Conservation (phyloP, 1,140 invertebrate species). For the Papilio dardanus region DNA sequence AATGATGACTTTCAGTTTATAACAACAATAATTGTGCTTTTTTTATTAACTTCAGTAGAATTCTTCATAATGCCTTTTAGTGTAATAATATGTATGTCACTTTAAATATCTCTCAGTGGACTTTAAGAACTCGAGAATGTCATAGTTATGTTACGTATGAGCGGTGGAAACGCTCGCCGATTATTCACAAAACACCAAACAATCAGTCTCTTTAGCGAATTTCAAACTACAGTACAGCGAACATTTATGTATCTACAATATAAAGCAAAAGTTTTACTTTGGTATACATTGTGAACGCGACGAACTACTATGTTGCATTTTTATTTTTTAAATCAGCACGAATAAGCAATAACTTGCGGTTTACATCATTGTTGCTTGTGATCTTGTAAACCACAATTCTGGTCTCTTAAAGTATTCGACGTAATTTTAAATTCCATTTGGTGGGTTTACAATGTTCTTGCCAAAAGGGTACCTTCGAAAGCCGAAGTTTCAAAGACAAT, state of each 20-base stretch:
- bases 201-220: slow-evolving; percentile 11
- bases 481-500: background rate
- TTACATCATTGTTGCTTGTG: background rate
- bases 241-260: slow-evolving; percentile 15
- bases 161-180: background rate
- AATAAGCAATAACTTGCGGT: background rate
- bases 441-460: background rate
- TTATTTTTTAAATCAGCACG: slow-evolving; percentile 1
- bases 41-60: background rate
- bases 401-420: background rate
- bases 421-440: background rate
- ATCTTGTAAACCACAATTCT: background rate
- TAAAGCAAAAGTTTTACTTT: slow-evolving; percentile 7
- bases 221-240: background rate
- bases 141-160: slow-evolving; percentile 1
- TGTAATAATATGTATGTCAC: background rate
- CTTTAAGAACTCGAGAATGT: background rate
- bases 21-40: background rate
- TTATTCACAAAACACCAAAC: slow-evolving; percentile 3
- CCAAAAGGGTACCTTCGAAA: background rate
- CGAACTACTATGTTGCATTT: background rate
- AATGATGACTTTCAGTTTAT: too few species aligned
- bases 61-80: background rate
- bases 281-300: background rate
- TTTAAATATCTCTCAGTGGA: background rate